Base-by-base conservation (phyloP, 2,888 invertebrate species). In the Adela reaumurella region DNA sequence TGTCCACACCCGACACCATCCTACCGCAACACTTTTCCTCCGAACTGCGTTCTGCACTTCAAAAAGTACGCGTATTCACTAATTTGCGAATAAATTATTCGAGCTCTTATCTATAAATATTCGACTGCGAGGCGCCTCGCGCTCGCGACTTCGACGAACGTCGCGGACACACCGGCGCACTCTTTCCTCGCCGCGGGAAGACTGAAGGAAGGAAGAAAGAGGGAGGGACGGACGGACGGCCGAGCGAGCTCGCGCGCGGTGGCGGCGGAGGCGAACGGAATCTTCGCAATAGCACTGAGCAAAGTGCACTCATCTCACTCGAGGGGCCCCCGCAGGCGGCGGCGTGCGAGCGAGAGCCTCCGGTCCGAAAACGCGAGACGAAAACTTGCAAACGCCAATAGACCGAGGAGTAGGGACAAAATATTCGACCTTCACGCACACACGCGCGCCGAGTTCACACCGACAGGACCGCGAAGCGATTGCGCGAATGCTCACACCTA, bases 71-170 rank as follows among this genome's bases (percentile, higher is more conserved):
- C 73, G 70, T 74, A 74, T 70, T 72, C 70, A 71, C 74, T 68
- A 67, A 68, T 68, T 70, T 67, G 70, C 69, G 69, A 76, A 77
- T 77, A 73, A 74, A 76, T 76, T 71, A 74, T 73, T 70, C 68
- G 71, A 67, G 70, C 68, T 74, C 69, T 74, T 77, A 77, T 77
- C 77, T 78, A 78, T 72, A 77, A 77, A 77, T 77, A 78, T 76
- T 74, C 72, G 72, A 70, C 64, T 67, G 68, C 72, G 67, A 64
- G 65, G 65, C 67, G 65, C 65, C 67, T 64, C 63, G 1, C 46
- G 57, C 59, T 62, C 64, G 62, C 14, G 18, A 43, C 45, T 3
- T 35, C 24, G 46, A 45, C 45, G 46, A 60, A 61, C 62, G 59
- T 61, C 68, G 63, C 64, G 70, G 67, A 62, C 63, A 17, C 35